Base-by-base conservation (phyloP, 2,797 vertebrate genomes). In the Acrossocheilus fasciatus region DNA sequence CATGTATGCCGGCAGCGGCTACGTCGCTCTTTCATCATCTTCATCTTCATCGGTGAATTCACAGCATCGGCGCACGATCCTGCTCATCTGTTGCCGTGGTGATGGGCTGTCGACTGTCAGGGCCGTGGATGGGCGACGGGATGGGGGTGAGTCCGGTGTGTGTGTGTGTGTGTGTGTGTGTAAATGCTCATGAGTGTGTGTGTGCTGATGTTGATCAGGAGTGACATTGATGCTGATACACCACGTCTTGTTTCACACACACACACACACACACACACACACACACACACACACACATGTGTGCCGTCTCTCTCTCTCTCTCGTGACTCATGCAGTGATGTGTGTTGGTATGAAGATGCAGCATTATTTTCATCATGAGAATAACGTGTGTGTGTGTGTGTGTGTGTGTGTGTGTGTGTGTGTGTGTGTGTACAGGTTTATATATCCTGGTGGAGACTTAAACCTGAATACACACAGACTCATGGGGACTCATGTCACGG, bases 51-150 rank as follows among this genome's bases (percentile, higher is more conserved):
- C 73, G 7, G 43, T 81, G 59, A 75, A 34, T 54, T 59, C 47
- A 15, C 30, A 72, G 81, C 86, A 87, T 87, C 90, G 57, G 64
- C 64, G 64, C 89, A 88, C 88, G 87, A 84, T 90, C 89, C 90
- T 41, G 62, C 77, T 87, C 89, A 91, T 93, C 94, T 90, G 93
- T 95, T 93, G 93, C 94, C 88, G 93, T 94, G 93, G 93, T 92
- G 87, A 96, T 96, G 96, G 96, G 96, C 92, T 96, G 96, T 91
- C 95, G 95, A 94, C 93, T 95, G 76, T 96, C 95, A 57, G 95
- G 95, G 94, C 94, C 94, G 72, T 95, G 94, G 95, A 92, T 93
- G 87, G 93, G 92, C 2, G 95, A 96, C 79, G 93, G 94, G 91
- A 94, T 91, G 93, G 94, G 95, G 90, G 94, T 94, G 47, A 17